These are phyloP conservation scores for Oryzias celebensis DNA, from an alignment of 2,113 vertebrate genomes.

Conservation along the genomic window DNA sequence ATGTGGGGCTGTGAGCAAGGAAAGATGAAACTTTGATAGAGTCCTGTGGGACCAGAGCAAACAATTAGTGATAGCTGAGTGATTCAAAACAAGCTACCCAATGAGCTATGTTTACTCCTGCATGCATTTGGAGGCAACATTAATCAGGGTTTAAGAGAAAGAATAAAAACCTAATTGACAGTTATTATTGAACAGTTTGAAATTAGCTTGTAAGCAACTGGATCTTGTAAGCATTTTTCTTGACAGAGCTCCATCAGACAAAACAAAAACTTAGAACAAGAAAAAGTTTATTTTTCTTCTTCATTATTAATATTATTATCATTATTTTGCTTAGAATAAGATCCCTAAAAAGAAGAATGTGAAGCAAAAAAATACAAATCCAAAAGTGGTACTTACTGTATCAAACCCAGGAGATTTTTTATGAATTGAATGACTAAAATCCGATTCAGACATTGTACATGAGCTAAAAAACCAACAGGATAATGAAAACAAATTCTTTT, in stretches of 20 bases:
- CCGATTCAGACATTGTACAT: too few species aligned
- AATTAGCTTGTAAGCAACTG: slow-evolving; percentile 2
- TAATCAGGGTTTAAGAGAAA: slow-evolving; percentile 23
- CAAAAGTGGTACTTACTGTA: too few species aligned
- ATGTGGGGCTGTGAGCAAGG: slow-evolving; percentile 26
- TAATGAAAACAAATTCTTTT: too few species aligned
- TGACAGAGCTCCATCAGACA: neutral
- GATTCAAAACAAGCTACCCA: slow-evolving; percentile 23
- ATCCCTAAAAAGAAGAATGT: too few species aligned
- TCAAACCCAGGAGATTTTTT: too few species aligned
- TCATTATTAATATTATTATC: too few species aligned
- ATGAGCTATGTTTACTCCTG: slow-evolving; percentile 26
- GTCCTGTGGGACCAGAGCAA: slow-evolving; percentile 12
- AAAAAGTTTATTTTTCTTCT: too few species aligned
- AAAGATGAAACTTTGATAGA: slow-evolving; percentile 20
- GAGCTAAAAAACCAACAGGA: too few species aligned
- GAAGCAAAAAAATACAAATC: too few species aligned
- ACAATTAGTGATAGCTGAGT: slow-evolving; percentile 29
- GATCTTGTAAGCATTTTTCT: slow-evolving; percentile 20
- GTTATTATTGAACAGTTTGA: neutral
- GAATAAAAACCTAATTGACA: slow-evolving; percentile 19
- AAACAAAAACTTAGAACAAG: too few species aligned
- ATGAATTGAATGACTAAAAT: too few species aligned
- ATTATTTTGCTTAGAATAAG: too few species aligned
- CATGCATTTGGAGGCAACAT: slow-evolving; percentile 13